phyloP scores from a whole-genome alignment of 2,113 vertebrate species.

The Oreamnos americanus region DNA sequence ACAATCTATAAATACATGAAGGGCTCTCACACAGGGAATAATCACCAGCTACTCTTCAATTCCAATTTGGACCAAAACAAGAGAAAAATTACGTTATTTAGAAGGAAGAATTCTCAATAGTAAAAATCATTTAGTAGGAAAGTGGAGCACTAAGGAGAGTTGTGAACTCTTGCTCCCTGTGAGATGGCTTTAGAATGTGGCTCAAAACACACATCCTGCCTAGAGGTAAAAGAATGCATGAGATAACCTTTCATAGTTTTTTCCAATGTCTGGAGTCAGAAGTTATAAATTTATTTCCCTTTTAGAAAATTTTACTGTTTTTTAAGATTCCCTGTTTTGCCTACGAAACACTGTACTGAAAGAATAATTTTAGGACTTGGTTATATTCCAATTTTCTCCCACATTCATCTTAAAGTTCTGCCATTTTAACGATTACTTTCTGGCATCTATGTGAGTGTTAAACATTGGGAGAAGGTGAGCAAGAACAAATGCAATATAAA shows the following conservation, averaged over 20 bases:
- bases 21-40: conserved; percentile 38
- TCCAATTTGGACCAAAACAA: conserved; percentile 37
- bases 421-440: conserved; percentile 39
- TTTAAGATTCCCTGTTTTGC: not conserved
- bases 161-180: not conserved
- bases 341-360: not conserved
- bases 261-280: not conserved
- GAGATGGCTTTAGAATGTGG: not conserved
- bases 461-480: not conserved
- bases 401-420: conserved; percentile 31
- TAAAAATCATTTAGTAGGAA: conserved; percentile 44
- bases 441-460: conserved; percentile 33
- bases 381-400: conserved; percentile 40
- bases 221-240: not conserved
- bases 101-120: conserved; percentile 42
- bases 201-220: not conserved
- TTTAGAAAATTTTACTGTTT: not conserved
- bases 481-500: conserved; percentile 16
- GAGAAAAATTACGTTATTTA: conserved; percentile 41
- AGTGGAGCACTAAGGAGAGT: not conserved
- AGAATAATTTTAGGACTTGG: conserved; percentile 43
- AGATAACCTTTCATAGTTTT: not conserved
- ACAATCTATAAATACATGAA: conserved; percentile 54
- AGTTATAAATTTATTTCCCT: conserved; percentile 14
- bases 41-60: conserved; percentile 48